A percentile compares a stretch with the other conserved stretches of the same genome.
These are phyloP conservation scores for Chymomyza caudatula DNA, from an alignment of 2,888 invertebrate genomes.

Conservation along the genomic window DNA sequence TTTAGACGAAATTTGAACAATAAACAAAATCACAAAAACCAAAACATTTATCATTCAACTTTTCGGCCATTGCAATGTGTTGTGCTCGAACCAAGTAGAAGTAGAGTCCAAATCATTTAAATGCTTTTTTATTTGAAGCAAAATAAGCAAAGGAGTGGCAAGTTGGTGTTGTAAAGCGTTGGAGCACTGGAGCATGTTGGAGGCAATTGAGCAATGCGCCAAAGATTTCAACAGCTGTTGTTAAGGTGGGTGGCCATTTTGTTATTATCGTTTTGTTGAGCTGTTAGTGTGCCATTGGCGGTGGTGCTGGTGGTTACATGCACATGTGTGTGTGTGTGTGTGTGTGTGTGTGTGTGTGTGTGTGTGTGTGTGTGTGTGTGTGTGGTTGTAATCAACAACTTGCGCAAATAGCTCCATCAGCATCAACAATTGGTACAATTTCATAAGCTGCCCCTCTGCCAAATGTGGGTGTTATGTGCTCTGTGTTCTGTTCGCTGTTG, in stretches of 20 bases:
- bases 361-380: conserved; percentile 5
- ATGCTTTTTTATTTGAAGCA: conserved; percentile 72
- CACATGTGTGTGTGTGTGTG: conserved; percentile 3
- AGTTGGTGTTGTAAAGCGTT: neutral
- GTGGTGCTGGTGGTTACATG: conserved; percentile 22
- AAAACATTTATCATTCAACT: conserved; percentile 72
- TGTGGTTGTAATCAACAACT: conserved; percentile 3
- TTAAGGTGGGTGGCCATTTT: conserved; percentile 67
- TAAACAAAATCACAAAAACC: conserved; percentile 74
- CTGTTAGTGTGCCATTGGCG: conserved; percentile 7
- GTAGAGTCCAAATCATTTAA: conserved; percentile 61
- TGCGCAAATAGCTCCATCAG: conserved; percentile 51
- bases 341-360: conserved; percentile 8
- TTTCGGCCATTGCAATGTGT: conserved; percentile 12
- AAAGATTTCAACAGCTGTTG: conserved; percentile 67
- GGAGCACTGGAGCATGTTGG: neutral
- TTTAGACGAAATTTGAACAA: conserved; percentile 69
- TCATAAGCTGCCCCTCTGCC: conserved; percentile 26
- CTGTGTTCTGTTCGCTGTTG: conserved; percentile 12
- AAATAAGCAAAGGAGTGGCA: conserved; percentile 68
- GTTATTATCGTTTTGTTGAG: conserved; percentile 25
- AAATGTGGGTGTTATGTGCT: conserved; percentile 4
- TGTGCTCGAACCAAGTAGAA: conserved; percentile 1
- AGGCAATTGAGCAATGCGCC: conserved; percentile 51
- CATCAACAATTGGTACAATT: conserved; percentile 61